A percentile compares a stretch with the other conserved stretches of the same genome.
Evolutionary conservation across 2,888 invertebrate species (phyloP).

Genomic region (Sicus ferrugineus): DNA sequence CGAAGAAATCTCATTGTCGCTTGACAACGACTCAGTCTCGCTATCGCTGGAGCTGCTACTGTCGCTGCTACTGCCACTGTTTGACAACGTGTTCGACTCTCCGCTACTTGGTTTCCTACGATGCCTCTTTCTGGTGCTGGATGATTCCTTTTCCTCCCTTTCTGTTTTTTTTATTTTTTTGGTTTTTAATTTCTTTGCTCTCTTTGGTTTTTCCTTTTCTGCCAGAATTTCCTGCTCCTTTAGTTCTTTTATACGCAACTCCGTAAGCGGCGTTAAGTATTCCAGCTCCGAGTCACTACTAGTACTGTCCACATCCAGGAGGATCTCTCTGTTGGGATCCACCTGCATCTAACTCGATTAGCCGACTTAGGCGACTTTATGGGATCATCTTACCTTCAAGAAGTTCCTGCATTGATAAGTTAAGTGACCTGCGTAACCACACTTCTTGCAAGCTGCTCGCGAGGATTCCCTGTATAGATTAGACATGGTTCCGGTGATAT

Average conservation of each 20-base stretch:
- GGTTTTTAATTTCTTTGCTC: constrained; percentile 42
- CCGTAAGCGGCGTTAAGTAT: constrained; percentile 83
- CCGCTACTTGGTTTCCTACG: constrained; percentile 44
- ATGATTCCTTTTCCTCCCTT: constrained; percentile 38
- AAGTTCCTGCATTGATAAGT: constrained; percentile 97
- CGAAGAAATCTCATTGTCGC: constrained; percentile 62
- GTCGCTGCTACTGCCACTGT: constrained; percentile 35
- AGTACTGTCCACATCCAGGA: constrained; percentile 93
- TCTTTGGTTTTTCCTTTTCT: constrained; percentile 40
- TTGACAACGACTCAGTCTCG: constrained; percentile 55
- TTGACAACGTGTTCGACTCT: constrained; percentile 40
- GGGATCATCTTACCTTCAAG: constrained; percentile 72
- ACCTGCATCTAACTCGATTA: constrained; percentile 65
- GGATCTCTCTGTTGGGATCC: constrained; percentile 91
- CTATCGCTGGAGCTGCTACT: constrained; percentile 26
- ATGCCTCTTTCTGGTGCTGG: constrained; percentile 38
- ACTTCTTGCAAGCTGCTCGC: constrained; percentile 90
- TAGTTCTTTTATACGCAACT: constrained; percentile 79
- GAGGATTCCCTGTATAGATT: constrained; percentile 74
- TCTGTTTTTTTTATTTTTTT: constrained; percentile 40
- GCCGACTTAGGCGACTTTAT: neutral
- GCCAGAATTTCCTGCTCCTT: constrained; percentile 69
- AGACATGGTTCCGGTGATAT: constrained; percentile 45
- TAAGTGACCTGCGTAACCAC: constrained; percentile 94
- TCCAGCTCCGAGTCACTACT: constrained; percentile 86